Evolutionary conservation across 2,888 invertebrate genomes (phyloP), one percentile per base, ranked within the genome.

Genomic region (Sarcophaga rosellei): DNA sequence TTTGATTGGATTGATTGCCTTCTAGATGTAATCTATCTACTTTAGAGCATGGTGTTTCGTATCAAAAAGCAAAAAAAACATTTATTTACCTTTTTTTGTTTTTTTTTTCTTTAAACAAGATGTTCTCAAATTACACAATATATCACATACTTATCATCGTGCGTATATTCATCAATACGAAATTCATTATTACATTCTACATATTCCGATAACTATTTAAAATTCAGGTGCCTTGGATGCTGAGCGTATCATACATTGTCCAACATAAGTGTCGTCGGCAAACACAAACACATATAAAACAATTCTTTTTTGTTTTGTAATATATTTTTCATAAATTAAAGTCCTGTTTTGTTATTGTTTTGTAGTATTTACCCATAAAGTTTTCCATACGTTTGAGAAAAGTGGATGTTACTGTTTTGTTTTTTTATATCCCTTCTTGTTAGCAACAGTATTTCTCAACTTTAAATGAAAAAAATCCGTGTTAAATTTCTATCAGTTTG

Each of bases 211-310:
- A 69, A 79, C 79, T 63, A 79, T 53, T 53, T 15, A 69, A 70
- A 59, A 75, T 63, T 84, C 75, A 84, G 75, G 70, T 80, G 65
- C 81, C 73, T 81, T 81, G 86, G 84, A 86, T 84, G 84, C 86
- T 81, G 81, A 74, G 88, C 88, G 89, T 90, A 90, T 90, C 91
- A 91, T 90, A 89, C 90, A 90, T 91, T 88, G 90, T 91, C 90
- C 86, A 91, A 91, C 92, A 92, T 89, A 90, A 92, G 92, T 93
- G 92, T 92, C 92, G 90, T 92, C 93, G 92, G 91, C 91, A 90
- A 90, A 87, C 47, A 68, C 45, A 11, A 66, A 44, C 12, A 66
- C 74, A 80, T 63, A 66, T 77, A 35, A 78, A 66, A 80, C 23
- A 65, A 23, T 21, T 63, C 63, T 74, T 69, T 62, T 57, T 21